Evolutionary conservation across 2,113 vertebrate genomes (phyloP).

Genomic region (Fukomys damarensis): DNA sequence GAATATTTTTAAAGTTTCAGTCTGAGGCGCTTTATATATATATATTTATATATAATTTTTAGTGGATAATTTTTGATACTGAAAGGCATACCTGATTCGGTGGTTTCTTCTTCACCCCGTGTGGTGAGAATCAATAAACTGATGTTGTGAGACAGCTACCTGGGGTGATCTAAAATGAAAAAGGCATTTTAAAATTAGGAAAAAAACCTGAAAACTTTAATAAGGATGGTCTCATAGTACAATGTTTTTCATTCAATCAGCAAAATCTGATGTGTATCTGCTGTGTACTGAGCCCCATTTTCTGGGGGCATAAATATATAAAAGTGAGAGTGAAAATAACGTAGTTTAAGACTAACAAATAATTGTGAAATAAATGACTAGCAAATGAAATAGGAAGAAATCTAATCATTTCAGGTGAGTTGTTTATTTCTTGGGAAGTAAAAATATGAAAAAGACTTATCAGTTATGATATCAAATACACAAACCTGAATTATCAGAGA

Average conservation of each 20-base stretch:
- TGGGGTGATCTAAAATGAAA: constrained; percentile 82
- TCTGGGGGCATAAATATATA: neutral
- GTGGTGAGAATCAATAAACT: constrained; percentile 72
- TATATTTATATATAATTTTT: constrained; percentile 56
- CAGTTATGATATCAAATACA: neutral
- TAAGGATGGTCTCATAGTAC: neutral
- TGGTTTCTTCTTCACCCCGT: constrained; percentile 48
- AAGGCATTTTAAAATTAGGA: constrained; percentile 80
- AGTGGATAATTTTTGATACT: constrained; percentile 23
- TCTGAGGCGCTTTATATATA: neutral
- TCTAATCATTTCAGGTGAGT: neutral
- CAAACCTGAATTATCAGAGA: neutral
- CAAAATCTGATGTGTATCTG: neutral
- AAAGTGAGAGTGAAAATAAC: neutral
- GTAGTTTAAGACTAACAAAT: neutral
- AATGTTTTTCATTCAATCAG: constrained; percentile 30
- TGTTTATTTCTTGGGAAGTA: neutral
- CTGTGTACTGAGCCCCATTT: neutral
- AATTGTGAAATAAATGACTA: neutral
- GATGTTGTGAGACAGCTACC: constrained; percentile 75
- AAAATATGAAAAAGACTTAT: neutral
- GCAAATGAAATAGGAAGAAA: constrained; percentile 1
- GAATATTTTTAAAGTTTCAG: constrained; percentile 38
- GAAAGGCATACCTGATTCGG: constrained; percentile 64
- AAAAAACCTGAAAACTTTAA: constrained; percentile 45